These are phyloP conservation scores for Crotalus tigris DNA, from an alignment of 2,113 vertebrate genomes.

Conservation along the genomic window DNA sequence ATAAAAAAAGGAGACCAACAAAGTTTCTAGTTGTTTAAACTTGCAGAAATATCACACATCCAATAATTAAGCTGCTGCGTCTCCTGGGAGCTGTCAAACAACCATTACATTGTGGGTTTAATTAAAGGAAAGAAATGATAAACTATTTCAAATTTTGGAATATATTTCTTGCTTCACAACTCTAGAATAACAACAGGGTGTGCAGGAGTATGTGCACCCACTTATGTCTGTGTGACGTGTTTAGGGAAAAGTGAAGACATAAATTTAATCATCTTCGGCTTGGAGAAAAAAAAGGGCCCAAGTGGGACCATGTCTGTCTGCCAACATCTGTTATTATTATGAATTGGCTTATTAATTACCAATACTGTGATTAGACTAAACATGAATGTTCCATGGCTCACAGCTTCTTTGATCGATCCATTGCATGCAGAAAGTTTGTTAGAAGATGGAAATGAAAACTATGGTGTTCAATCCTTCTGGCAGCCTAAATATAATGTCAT, in stretches of 20 bases:
- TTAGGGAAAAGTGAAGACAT: slow-evolving; percentile 42
- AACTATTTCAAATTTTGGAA: slow-evolving; percentile 43
- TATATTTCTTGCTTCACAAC: slow-evolving; percentile 50
- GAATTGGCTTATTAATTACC: slow-evolving; percentile 57
- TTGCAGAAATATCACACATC: slow-evolving; percentile 10
- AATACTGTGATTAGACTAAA: slow-evolving; percentile 34
- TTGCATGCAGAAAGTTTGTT: background rate
- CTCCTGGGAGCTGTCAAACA: slow-evolving; percentile 40
- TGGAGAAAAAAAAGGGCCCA: background rate
- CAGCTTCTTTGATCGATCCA: slow-evolving; percentile 18
- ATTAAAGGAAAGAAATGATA: slow-evolving; percentile 35
- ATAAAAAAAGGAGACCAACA: background rate
- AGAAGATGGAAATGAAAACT: background rate
- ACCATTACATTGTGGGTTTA: background rate
- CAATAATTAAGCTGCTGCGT: slow-evolving; percentile 7
- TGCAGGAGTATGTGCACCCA: background rate
- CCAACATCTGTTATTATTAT: slow-evolving; percentile 46
- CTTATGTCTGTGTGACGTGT: background rate
- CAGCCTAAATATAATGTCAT: background rate
- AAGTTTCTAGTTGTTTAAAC: slow-evolving; percentile 31
- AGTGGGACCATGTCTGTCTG: slow-evolving; percentile 32
- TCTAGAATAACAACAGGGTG: slow-evolving; percentile 44
- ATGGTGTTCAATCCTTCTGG: background rate
- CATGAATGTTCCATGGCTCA: slow-evolving; percentile 10
- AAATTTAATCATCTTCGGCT: slow-evolving; percentile 44